Percentiles rank a stretch among this genome's conserved stretches.
These are phyloP conservation scores for Stictocephala bisonia DNA, from an alignment of 2,888 invertebrate species.

Conservation along the genomic window DNA sequence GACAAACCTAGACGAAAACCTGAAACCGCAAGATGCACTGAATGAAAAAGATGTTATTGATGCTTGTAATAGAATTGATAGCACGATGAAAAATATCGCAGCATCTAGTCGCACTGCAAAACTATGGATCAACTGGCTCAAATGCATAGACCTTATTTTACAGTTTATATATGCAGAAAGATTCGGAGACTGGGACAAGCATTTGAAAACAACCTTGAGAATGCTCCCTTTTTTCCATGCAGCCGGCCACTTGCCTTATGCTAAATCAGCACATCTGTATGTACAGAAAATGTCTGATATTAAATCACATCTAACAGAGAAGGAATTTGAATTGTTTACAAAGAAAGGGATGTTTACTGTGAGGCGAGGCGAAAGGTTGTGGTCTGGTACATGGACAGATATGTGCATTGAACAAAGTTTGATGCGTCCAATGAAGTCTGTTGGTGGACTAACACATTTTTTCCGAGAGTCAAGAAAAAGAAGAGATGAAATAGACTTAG, in stretches of 20 bases:
- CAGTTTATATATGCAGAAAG: not conserved
- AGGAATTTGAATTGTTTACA: no score
- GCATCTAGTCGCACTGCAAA: not conserved
- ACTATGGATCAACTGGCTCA: not conserved
- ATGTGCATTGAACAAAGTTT: constrained; percentile 7
- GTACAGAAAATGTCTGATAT: no score
- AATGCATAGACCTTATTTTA: not conserved
- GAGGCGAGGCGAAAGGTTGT: no score
- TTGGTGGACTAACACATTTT: not conserved
- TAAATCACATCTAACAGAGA: no score
- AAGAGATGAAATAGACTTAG: no score
- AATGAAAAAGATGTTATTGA: no score
- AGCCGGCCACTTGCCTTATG: not conserved
- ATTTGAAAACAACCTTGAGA: not conserved
- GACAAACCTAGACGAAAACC: not conserved
- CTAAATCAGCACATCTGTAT: no score
- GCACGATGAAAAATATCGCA: not conserved
- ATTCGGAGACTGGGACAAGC: not conserved
- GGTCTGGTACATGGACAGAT: not conserved
- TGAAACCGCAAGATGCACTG: not conserved
- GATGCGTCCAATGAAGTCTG: not conserved
- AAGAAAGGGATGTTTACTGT: no score
- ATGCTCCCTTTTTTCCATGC: not conserved
- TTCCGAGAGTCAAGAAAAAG: no score
- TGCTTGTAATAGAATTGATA: not conserved